Percentiles rank a stretch among this genome's conserved stretches.
phyloP scores from a whole-genome alignment of 2,888 invertebrate genomes.

The Drosophila anomalipes region DNA sequence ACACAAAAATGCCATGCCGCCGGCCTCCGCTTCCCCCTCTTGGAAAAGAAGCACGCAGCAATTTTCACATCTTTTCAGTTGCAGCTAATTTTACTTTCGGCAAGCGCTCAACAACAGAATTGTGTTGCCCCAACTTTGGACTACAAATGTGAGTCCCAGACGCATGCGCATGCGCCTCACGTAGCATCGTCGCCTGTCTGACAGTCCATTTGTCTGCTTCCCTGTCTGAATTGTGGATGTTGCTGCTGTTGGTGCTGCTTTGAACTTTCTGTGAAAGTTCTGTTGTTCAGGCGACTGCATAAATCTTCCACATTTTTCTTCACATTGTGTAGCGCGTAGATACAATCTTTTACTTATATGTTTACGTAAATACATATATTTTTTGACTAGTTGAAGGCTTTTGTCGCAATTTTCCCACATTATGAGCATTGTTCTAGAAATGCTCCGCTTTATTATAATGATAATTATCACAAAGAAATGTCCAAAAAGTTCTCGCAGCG shows the following conservation, averaged over 20 bases:
- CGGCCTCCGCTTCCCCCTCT: neutral
- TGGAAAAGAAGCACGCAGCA: constrained; percentile 11
- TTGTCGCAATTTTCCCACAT: constrained; percentile 57
- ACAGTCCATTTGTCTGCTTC: neutral
- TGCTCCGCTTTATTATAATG: constrained; percentile 37
- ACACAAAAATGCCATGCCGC: constrained; percentile 34
- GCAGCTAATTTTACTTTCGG: constrained; percentile 74
- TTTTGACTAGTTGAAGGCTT: constrained; percentile 59
- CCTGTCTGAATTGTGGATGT: constrained; percentile 12
- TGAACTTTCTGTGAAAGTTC: constrained; percentile 77
- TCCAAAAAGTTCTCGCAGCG: constrained; percentile 19
- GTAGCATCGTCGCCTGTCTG: constrained; percentile 37
- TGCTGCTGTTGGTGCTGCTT: constrained; percentile 33
- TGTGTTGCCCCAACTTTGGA: neutral
- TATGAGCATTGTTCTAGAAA: constrained; percentile 54
- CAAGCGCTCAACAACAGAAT: constrained; percentile 20
- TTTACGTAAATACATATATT: constrained; percentile 17
- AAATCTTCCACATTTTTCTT: constrained; percentile 55
- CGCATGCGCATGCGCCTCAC: constrained; percentile 78
- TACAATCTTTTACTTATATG: constrained; percentile 45
- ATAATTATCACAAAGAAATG: constrained; percentile 33
- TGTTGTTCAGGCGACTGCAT: constrained; percentile 56
- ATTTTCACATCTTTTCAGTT: constrained; percentile 54
- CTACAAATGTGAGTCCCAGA: constrained; percentile 15
- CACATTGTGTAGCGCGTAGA: constrained; percentile 49